Conservation (phyloP, 2,888 invertebrate species). For the Eueremaeus valkanovi region DNA sequence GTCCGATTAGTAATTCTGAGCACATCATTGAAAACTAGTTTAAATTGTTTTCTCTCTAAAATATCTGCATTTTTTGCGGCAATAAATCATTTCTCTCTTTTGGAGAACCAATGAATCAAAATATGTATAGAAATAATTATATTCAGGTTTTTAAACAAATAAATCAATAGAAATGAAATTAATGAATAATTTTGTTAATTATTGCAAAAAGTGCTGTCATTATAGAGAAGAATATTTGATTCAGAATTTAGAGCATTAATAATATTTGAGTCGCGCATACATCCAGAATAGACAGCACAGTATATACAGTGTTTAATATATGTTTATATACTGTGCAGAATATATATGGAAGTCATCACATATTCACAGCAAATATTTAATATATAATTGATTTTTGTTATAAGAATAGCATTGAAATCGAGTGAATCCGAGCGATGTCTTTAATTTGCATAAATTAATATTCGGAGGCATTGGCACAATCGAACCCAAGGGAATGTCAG, state of each 20-base stretch:
- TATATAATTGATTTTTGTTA: background rate
- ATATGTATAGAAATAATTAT: background rate
- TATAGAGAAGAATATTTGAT: no score
- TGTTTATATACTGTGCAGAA: no score
- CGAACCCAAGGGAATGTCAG: background rate
- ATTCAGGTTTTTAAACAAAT: background rate
- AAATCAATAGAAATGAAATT: background rate
- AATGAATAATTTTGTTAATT: no score
- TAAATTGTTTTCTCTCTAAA: background rate
- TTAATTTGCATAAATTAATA: slow-evolving; percentile 25
- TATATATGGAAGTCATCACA: no score
- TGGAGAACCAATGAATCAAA: background rate
- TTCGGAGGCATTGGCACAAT: slow-evolving; percentile 16
- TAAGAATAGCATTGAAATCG: background rate
- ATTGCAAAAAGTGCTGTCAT: no score
- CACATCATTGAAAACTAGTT: no score
- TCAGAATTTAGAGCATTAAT: no score
- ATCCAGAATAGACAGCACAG: no score
- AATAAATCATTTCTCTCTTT: background rate
- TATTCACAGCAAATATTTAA: background rate
- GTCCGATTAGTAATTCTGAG: background rate
- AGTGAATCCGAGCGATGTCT: background rate
- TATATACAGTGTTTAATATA: no score
- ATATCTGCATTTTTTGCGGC: background rate
- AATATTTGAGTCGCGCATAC: no score